Evolutionary conservation across 2,888 invertebrate species (phyloP).

Genomic region (Incurvaria masculella): DNA sequence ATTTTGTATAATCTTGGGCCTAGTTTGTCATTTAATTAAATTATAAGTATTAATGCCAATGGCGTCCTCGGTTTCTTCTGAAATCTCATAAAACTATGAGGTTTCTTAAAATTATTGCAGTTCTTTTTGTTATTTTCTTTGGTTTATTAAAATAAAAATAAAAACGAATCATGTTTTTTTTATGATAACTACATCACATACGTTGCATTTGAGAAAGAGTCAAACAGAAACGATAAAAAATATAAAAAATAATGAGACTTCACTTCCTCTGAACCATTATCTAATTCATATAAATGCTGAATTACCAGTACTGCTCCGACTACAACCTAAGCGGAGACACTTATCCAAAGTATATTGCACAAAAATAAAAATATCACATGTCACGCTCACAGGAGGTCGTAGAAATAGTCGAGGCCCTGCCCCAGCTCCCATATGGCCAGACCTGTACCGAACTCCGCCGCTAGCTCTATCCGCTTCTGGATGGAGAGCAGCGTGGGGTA

Average conservation of each 20-base stretch:
- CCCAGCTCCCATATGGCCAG: slow-evolving; percentile 96
- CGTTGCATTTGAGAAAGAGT: slow-evolving; percentile 11
- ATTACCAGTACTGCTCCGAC: neutral
- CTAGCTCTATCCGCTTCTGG: slow-evolving; percentile 73
- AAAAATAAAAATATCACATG: slow-evolving; percentile 32
- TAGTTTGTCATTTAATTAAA: no score
- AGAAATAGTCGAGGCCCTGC: slow-evolving; percentile 93
- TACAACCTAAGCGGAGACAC: no score
- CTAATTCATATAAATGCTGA: slow-evolving; percentile 15
- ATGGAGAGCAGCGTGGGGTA: slow-evolving; percentile 89
- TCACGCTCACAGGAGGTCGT: slow-evolving; percentile 58
- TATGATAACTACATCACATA: slow-evolving; percentile 10
- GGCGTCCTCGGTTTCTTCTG: no score
- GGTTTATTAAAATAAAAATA: no score
- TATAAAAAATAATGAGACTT: neutral
- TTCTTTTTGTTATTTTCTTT: no score
- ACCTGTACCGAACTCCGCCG: slow-evolving; percentile 75
- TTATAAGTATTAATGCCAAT: no score
- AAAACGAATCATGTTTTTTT: slow-evolving; percentile 9
- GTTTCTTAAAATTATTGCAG: no score
- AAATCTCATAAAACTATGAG: no score
- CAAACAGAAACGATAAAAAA: no score
- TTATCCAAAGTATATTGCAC: neutral
- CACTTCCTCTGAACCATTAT: neutral
- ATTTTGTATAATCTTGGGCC: no score